Conservation (phyloP, 2,113 vertebrate genomes). For the Isichthys henryi region DNA sequence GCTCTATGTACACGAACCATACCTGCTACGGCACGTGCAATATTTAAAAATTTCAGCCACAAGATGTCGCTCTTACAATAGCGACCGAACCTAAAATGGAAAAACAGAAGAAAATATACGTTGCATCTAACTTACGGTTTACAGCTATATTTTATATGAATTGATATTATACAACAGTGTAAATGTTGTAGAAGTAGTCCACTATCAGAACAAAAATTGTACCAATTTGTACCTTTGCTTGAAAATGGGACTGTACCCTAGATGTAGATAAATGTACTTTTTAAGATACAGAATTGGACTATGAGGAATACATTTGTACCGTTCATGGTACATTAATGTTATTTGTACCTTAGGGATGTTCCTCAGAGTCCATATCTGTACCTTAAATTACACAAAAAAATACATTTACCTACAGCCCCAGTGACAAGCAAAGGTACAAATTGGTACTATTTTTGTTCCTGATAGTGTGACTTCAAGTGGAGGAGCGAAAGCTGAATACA, state of each 20-base stretch:
- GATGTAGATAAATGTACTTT: neutral
- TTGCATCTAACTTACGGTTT: neutral
- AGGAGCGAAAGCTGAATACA: neutral
- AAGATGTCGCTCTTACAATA: conserved; percentile 9
- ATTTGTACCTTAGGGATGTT: neutral
- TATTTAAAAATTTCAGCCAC: neutral
- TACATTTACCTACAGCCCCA: neutral
- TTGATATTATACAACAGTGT: neutral
- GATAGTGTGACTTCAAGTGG: neutral
- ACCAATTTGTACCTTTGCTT: neutral
- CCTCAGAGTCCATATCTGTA: neutral
- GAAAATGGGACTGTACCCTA: neutral
- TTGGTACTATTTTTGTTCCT: neutral
- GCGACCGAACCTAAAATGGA: neutral
- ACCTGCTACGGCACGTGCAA: neutral
- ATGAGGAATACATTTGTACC: neutral
- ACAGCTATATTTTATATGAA: neutral
- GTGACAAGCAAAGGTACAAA: neutral
- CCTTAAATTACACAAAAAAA: neutral
- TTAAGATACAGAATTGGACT: neutral
- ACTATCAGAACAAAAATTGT: neutral
- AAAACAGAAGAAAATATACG: neutral
- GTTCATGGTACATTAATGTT: neutral
- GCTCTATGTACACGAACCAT: neutral
- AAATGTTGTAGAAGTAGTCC: neutral